Percentiles rank a stretch among this genome's conserved stretches.
Evolutionary conservation across 2,797 vertebrate species (phyloP).

Genomic region (Phyllotis vaccarum): DNA sequence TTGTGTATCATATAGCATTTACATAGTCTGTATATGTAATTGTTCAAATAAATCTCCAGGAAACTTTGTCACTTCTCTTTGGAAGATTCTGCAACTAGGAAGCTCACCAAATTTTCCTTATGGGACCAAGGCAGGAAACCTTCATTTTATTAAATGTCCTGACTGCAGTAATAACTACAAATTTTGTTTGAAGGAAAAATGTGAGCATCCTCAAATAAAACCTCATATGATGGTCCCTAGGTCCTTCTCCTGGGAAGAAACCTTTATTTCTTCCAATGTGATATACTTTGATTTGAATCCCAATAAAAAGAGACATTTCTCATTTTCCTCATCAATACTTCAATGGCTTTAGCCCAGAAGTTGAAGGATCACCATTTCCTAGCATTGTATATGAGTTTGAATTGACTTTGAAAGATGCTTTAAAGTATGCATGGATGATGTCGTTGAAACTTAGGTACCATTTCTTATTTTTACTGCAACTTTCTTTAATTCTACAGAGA

Average conservation of each 20-base stretch:
- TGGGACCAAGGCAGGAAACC: slow-evolving; percentile 48
- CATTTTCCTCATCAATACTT: slow-evolving; percentile 76
- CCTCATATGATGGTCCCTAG: slow-evolving; percentile 51
- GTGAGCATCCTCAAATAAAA: slow-evolving; percentile 54
- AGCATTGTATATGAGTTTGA: slow-evolving; percentile 78
- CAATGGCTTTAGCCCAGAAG: slow-evolving; percentile 67
- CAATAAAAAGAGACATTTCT: slow-evolving; percentile 69
- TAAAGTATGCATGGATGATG: slow-evolving; percentile 87
- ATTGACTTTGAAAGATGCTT: slow-evolving; percentile 88
- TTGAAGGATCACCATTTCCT: slow-evolving; percentile 78
- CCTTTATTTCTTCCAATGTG: slow-evolving; percentile 71
- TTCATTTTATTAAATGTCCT: slow-evolving; percentile 72
- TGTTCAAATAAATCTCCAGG: slow-evolving; percentile 70
- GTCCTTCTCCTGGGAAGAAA: slow-evolving; percentile 55
- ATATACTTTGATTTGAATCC: slow-evolving; percentile 71
- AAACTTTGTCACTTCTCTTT: slow-evolving; percentile 72
- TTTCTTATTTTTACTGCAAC: slow-evolving; percentile 89
- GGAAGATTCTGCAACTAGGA: slow-evolving; percentile 66
- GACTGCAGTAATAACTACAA: slow-evolving; percentile 45
- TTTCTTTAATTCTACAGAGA: slow-evolving; percentile 88
- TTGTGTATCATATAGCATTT: slow-evolving; percentile 14
- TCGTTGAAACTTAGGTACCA: slow-evolving; percentile 87
- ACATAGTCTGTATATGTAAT: slow-evolving; percentile 62
- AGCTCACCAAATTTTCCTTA: slow-evolving; percentile 71
- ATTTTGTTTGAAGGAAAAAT: slow-evolving; percentile 71